These are phyloP conservation scores for Coregonus clupeaformis DNA, from an alignment of 2,113 vertebrate species.

Conservation along the genomic window DNA sequence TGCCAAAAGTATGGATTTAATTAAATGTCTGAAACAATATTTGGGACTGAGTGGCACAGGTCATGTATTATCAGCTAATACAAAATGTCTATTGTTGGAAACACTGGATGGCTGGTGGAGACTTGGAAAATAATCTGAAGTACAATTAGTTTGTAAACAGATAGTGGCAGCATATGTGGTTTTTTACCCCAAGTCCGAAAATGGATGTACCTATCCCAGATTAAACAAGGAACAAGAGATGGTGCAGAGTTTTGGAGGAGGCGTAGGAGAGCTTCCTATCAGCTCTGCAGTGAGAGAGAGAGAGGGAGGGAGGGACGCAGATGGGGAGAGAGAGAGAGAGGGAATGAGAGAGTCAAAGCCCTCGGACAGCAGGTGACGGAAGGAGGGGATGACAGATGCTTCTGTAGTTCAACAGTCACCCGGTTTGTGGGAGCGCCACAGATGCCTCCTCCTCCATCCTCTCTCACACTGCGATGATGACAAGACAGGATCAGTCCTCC, in stretches of 20 bases:
- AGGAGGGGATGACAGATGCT: slow-evolving; percentile 95
- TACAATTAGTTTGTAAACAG: too few relatives aligned
- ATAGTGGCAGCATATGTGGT: slow-evolving; percentile 20
- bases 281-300: slow-evolving; percentile 65
- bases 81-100: too few relatives aligned
- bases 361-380: slow-evolving; percentile 91
- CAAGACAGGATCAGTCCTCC: slow-evolving; percentile 88
- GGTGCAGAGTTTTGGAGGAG: slow-evolving; percentile 73
- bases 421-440: slow-evolving; percentile 89
- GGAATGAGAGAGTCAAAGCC: slow-evolving; percentile 76
- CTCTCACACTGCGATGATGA: slow-evolving; percentile 89
- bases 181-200: slow-evolving; percentile 64
- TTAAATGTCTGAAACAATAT: too few relatives aligned
- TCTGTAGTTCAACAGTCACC: slow-evolving; percentile 92
- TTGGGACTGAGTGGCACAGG: too few relatives aligned
- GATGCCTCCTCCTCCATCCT: slow-evolving; percentile 80
- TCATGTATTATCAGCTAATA: too few relatives aligned
- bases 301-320: slow-evolving; percentile 73
- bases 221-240: neutral
- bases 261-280: slow-evolving; percentile 79
- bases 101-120: too few relatives aligned
- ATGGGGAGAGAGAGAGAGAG: slow-evolving; percentile 69
- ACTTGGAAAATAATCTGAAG: too few relatives aligned
- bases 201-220: slow-evolving; percentile 14
- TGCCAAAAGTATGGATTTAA: too few relatives aligned